A percentile compares a stretch with the other conserved stretches of the same genome.
phyloP scores from a whole-genome alignment of 1,140 invertebrate species.

The Himalopsyche phryganea region DNA sequence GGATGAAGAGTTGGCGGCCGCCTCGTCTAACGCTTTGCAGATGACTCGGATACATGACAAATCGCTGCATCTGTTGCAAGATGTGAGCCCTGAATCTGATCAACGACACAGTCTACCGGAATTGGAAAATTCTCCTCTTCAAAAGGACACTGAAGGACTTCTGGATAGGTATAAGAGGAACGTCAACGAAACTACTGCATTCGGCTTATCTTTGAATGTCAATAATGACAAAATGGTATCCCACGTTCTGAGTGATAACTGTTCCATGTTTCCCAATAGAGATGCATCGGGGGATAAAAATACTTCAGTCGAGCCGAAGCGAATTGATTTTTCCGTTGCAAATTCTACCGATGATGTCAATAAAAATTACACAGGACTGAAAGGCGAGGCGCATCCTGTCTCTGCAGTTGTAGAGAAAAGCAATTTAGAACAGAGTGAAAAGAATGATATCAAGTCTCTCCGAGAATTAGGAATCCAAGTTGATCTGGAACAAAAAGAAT shows the following conservation, averaged over 20 bases:
- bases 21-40: slow-evolving; percentile 8
- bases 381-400: too few species aligned
- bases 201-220: slow-evolving; percentile 39
- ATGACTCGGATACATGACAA: not conserved
- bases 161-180: slow-evolving; percentile 43
- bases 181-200: slow-evolving; percentile 48
- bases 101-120: slow-evolving; percentile 15
- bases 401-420: too few species aligned
- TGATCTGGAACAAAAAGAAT: slow-evolving; percentile 45
- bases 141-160: slow-evolving; percentile 28
- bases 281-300: slow-evolving; percentile 44
- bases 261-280: slow-evolving; percentile 50
- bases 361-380: slow-evolving; percentile 35
- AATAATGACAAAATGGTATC: slow-evolving; percentile 35
- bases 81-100: slow-evolving; percentile 4
- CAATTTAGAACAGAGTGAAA: slow-evolving; percentile 2
- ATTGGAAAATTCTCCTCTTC: slow-evolving; percentile 3
- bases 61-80: slow-evolving; percentile 5
- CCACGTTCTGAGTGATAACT: slow-evolving; percentile 39
- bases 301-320: slow-evolving; percentile 46
- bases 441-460: slow-evolving; percentile 5
- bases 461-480: slow-evolving; percentile 38
- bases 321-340: slow-evolving; percentile 47
- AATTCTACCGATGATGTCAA: slow-evolving; percentile 35
- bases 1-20: slow-evolving; percentile 7